phyloP scores from a whole-genome alignment of 2,113 vertebrate species.

The Oreotrochilus melanogaster region DNA sequence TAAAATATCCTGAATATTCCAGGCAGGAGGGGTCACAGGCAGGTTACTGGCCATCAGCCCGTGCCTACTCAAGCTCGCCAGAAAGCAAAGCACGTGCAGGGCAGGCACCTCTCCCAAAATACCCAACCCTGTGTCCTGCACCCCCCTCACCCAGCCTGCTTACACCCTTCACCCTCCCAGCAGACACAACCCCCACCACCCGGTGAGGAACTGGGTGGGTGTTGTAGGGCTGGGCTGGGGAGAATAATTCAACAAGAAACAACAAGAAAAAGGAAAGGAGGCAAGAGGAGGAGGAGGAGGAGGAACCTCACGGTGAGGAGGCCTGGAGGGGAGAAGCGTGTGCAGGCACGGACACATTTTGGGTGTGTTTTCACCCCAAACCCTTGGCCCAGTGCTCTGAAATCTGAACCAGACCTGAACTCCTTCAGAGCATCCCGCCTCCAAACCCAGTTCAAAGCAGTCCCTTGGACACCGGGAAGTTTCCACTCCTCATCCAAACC shows the following conservation, averaged over 20 bases:
- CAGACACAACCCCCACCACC: neutral
- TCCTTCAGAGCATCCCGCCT: neutral
- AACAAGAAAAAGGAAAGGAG: neutral
- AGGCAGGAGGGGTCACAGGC: constrained; percentile 14
- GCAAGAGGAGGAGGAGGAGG: neutral
- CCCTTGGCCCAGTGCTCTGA: neutral
- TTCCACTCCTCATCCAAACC: neutral
- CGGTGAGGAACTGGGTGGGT: neutral
- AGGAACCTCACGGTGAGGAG: fast-evolving
- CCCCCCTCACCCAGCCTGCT: constrained; percentile 13
- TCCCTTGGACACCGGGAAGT: neutral
- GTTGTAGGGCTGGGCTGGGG: neutral
- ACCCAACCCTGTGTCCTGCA: neutral
- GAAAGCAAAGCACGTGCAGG: neutral
- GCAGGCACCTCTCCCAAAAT: neutral
- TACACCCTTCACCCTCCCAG: neutral
- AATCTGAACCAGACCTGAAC: neutral
- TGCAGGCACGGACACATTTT: neutral
- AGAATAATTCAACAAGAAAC: neutral
- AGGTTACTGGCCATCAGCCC: neutral
- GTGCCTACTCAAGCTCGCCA: neutral
- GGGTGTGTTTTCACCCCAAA: neutral
- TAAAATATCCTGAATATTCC: neutral
- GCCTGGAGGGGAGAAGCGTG: fast-evolving
- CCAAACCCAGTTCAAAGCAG: neutral